A percentile compares a stretch with the other conserved stretches of the same genome.
Conservation (phyloP, 2,113 vertebrate genomes). For the Pterocles orientalis region DNA sequence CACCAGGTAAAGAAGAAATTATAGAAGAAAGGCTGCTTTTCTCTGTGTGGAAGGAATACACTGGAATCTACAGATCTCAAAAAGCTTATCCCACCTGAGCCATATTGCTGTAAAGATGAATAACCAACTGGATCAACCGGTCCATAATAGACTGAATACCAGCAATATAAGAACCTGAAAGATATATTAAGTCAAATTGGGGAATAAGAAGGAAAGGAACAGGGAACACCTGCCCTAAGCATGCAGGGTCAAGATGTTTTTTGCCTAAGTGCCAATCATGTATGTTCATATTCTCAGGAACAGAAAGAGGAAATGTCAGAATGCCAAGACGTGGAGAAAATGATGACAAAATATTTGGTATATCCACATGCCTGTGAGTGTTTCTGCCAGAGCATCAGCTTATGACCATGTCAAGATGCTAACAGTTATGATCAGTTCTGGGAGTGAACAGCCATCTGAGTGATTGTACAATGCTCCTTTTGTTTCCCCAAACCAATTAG, state of each 20-base stretch:
- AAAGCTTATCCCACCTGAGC: background rate
- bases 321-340: background rate
- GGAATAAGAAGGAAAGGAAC: background rate
- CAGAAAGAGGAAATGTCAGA: background rate
- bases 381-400: background rate
- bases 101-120: accelerated
- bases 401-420: background rate
- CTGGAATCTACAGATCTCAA: background rate
- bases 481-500: background rate
- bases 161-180: background rate
- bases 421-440: background rate
- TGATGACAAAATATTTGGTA: background rate
- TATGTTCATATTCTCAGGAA: background rate
- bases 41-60: background rate
- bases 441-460: background rate
- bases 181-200: background rate
- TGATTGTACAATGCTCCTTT: background rate
- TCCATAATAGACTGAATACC: background rate
- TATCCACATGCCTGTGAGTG: background rate
- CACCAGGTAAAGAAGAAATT: background rate
- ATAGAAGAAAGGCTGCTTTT: background rate
- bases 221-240: background rate
- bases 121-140: background rate
- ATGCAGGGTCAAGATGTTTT: background rate
- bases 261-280: background rate